These are phyloP conservation scores for Aradophagus sp. DNA, from an alignment of 1,140 invertebrate species.

Conservation along the genomic window DNA sequence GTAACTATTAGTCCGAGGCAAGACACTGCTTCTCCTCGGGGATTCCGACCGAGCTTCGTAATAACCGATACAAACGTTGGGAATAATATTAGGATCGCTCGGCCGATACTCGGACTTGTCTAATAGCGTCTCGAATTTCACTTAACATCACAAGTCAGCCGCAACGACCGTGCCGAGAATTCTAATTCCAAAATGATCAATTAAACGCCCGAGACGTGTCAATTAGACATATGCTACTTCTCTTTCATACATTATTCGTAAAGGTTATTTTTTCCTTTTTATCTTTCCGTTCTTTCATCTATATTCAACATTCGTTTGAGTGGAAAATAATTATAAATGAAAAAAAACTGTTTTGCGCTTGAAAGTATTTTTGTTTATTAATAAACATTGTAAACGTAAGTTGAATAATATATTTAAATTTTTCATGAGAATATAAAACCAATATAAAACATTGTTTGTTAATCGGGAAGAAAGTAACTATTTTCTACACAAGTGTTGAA, in stretches of 20 bases:
- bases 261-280: constrained; percentile 3
- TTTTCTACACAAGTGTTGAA: too few species aligned
- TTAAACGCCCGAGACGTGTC: constrained; percentile 11
- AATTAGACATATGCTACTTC: constrained; percentile 20
- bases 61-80: constrained; percentile 43
- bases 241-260: not conserved
- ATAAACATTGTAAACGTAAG: too few species aligned
- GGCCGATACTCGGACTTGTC: constrained; percentile 9
- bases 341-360: not conserved
- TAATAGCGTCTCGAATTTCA: constrained; percentile 39
- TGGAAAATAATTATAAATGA: not conserved
- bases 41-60: constrained; percentile 29
- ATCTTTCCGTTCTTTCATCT: constrained; percentile 7
- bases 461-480: too few species aligned
- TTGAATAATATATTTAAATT: too few species aligned
- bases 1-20: constrained; percentile 48
- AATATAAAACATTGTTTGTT: too few species aligned
- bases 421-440: too few species aligned
- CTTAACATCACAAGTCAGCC: constrained; percentile 15
- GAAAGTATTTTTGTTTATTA: too few species aligned
- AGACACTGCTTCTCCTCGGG: constrained; percentile 40
- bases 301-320: constrained; percentile 1
- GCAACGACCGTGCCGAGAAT: constrained; percentile 2
- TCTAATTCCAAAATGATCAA: constrained; percentile 24
- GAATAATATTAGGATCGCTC: constrained; percentile 31